phyloP scores from a whole-genome alignment of 2,113 vertebrate species.

The Puma concolor region DNA sequence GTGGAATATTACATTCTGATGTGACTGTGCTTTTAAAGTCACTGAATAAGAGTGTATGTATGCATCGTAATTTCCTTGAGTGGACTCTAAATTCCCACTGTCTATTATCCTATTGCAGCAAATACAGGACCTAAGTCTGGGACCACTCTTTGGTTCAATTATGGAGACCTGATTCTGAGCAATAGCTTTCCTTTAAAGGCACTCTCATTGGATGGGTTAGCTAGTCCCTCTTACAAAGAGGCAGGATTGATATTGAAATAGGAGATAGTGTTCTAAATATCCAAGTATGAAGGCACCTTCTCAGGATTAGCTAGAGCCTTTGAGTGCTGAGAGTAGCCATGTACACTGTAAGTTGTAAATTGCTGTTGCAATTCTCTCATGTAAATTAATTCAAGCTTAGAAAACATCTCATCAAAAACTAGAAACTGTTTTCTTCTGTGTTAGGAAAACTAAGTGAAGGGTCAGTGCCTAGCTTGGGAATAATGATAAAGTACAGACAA shows the following conservation, averaged over 20 bases:
- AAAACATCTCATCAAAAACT: not conserved
- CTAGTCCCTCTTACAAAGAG: not conserved
- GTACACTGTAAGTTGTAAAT: not conserved
- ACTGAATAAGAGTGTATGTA: not conserved
- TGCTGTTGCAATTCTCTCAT: not conserved
- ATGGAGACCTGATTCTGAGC: not conserved
- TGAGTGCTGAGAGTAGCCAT: not conserved
- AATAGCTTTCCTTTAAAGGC: not conserved
- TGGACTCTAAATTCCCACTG: not conserved
- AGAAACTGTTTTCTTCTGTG: not conserved
- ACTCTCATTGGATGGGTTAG: not conserved
- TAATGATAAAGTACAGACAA: not conserved
- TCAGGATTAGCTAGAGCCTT: not conserved
- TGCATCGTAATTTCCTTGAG: not conserved
- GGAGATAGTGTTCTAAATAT: not conserved
- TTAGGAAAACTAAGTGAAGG: not conserved
- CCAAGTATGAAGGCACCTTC: not conserved
- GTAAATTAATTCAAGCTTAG: not conserved
- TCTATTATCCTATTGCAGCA: not conserved
- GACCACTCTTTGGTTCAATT: not conserved
- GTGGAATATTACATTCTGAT: not conserved
- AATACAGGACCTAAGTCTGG: not conserved
- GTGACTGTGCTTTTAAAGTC: not conserved
- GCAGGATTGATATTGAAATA: not conserved
- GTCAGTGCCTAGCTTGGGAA: not conserved